A percentile compares a stretch with the other conserved stretches of the same genome.
Conservation (phyloP, 1,140 invertebrate genomes). For the Pissodes strobi region DNA sequence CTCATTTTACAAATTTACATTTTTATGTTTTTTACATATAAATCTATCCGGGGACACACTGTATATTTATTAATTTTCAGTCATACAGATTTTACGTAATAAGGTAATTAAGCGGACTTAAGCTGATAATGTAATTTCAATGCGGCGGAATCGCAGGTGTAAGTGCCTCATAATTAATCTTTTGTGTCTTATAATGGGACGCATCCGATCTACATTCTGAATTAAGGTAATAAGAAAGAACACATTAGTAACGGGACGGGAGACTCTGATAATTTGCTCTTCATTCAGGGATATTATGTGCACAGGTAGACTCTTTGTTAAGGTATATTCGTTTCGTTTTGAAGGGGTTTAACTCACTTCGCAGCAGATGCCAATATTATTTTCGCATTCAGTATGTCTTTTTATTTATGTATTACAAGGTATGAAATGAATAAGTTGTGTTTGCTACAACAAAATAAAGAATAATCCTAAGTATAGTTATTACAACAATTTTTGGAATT, state of each 20-base stretch:
- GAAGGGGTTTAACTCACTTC: neutral
- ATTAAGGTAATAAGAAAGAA: conserved; percentile 27
- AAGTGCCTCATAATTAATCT: conserved; percentile 32
- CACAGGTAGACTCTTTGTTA: conserved; percentile 1
- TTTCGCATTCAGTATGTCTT: too few species aligned
- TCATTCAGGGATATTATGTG: conserved; percentile 15
- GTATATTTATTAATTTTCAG: too few species aligned
- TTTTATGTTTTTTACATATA: too few species aligned
- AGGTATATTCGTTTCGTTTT: conserved; percentile 1
- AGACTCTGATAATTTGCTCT: conserved; percentile 23
- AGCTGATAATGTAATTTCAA: conserved; percentile 23
- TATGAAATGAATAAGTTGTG: too few species aligned
- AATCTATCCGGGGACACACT: too few species aligned
- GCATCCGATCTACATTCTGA: conserved; percentile 18
- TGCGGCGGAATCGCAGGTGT: conserved; percentile 31
- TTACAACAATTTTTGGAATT: too few species aligned
- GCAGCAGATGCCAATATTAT: neutral
- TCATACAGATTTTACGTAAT: conserved; percentile 2
- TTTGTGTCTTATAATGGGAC: conserved; percentile 29
- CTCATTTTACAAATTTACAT: too few species aligned
- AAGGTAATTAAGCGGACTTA: conserved; percentile 23
- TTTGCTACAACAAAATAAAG: too few species aligned
- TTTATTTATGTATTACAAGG: too few species aligned
- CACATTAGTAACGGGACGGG: conserved; percentile 21
- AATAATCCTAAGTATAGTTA: too few species aligned